phyloP scores from a whole-genome alignment of 2,797 vertebrate species.

The Toxotes lorentzi region DNA sequence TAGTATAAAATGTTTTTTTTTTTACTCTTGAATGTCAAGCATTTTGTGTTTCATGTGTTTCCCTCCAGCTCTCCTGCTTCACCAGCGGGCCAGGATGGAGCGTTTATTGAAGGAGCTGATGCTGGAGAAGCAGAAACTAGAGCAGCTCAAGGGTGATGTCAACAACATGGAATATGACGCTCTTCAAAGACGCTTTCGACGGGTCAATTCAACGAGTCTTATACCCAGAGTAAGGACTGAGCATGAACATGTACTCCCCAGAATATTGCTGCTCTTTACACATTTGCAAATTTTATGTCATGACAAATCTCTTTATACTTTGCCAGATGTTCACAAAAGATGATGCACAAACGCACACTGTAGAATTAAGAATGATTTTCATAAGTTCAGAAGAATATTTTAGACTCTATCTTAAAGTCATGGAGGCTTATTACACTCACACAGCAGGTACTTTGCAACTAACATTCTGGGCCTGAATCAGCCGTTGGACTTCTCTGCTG shows the following conservation, averaged over 20 bases:
- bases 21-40: not conserved
- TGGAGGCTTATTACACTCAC: not conserved
- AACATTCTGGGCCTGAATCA: not conserved
- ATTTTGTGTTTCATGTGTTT: slow-evolving; percentile 12
- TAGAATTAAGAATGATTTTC: not conserved
- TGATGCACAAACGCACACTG: not conserved
- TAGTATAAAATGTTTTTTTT: not conserved
- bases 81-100: slow-evolving; percentile 98
- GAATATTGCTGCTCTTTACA: not conserved
- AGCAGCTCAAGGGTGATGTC: slow-evolving; percentile 93
- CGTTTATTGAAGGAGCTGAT: slow-evolving; percentile 94
- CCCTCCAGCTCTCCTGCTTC: slow-evolving; percentile 93
- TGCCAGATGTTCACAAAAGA: not conserved
- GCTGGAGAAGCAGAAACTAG: slow-evolving; percentile 93
- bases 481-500: not conserved
- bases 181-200: slow-evolving; percentile 95
- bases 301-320: not conserved
- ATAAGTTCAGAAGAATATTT: not conserved
- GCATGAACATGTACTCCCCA: not conserved
- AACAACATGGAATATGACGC: slow-evolving; percentile 98
- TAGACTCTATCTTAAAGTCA: not conserved
- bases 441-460: not conserved
- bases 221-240: slow-evolving; percentile 91
- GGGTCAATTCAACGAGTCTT: slow-evolving; percentile 94
- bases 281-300: not conserved